phyloP scores from a whole-genome alignment of 2,113 vertebrate species.

The Pitta sordida region DNA sequence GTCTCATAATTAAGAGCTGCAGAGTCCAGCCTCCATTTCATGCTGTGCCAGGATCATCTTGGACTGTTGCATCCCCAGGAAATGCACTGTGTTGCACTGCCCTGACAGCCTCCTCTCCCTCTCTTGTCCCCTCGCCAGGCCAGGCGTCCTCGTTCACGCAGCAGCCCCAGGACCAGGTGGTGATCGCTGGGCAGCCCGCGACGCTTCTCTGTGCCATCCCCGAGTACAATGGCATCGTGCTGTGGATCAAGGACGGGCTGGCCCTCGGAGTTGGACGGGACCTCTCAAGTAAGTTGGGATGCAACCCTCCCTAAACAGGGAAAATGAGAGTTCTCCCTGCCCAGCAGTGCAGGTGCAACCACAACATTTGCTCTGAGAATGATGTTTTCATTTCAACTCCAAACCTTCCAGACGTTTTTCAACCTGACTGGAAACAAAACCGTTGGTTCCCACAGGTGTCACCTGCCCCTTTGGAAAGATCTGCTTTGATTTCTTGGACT shows the following conservation, averaged over 20 bases:
- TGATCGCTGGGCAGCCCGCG: constrained; percentile 91
- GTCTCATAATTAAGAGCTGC: not conserved
- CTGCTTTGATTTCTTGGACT: not conserved
- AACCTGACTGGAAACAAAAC: not conserved
- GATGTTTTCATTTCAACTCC: not conserved
- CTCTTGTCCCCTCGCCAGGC: constrained; percentile 65
- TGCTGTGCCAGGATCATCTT: not conserved
- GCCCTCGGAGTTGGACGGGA: constrained; percentile 93
- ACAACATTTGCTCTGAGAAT: not conserved
- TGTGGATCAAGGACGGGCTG: constrained; percentile 96
- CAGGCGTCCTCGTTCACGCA: constrained; percentile 88
- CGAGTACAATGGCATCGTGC: constrained; percentile 90
- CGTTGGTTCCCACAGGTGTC: not conserved
- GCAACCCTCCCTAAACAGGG: rapidly evolving
- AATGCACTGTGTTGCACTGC: rapidly evolving
- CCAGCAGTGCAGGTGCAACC: not conserved
- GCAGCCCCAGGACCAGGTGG: constrained; percentile 95
- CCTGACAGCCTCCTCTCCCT: not conserved
- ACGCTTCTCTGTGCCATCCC: constrained; percentile 92
- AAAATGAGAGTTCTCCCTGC: not conserved
- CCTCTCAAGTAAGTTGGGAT: constrained; percentile 82
- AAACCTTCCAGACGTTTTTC: not conserved
- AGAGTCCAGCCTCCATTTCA: not conserved
- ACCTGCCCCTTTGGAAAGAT: not conserved
- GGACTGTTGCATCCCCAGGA: not conserved